These are phyloP conservation scores for Botia kubotai DNA, from an alignment of 2,797 vertebrate species.

Conservation along the genomic window DNA sequence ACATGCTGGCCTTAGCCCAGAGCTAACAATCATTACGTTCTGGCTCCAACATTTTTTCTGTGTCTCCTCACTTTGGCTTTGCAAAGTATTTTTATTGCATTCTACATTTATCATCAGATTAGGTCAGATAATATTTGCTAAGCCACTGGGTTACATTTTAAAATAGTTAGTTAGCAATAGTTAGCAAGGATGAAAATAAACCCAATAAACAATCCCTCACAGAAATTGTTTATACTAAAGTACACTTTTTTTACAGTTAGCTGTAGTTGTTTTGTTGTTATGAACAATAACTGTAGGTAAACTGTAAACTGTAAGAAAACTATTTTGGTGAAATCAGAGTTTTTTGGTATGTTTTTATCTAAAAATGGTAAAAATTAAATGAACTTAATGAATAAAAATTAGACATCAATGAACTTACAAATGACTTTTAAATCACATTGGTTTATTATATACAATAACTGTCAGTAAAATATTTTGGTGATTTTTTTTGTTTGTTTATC, in stretches of 20 bases:
- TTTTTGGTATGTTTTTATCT: too few species aligned
- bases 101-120: not conserved
- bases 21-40: not conserved
- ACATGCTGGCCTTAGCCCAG: conserved; percentile 2
- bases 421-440: not conserved
- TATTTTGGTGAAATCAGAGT: too few species aligned
- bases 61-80: not conserved
- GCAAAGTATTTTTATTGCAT: not conserved
- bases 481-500: not conserved
- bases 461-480: not conserved
- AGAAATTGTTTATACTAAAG: too few species aligned
- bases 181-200: not conserved
- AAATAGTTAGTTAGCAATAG: not conserved
- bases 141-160: not conserved
- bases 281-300: too few species aligned
- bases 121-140: not conserved
- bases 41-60: not conserved
- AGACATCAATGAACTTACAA: not conserved
- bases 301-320: too few species aligned
- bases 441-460: too few species aligned
- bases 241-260: too few species aligned
- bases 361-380: not conserved
- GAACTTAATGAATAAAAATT: not conserved
- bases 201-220: not conserved
- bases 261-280: too few species aligned